Percentiles rank a stretch among this genome's conserved stretches.
Conservation (phyloP, 2,888 invertebrate genomes). For the Pogonocherus hispidulus region DNA sequence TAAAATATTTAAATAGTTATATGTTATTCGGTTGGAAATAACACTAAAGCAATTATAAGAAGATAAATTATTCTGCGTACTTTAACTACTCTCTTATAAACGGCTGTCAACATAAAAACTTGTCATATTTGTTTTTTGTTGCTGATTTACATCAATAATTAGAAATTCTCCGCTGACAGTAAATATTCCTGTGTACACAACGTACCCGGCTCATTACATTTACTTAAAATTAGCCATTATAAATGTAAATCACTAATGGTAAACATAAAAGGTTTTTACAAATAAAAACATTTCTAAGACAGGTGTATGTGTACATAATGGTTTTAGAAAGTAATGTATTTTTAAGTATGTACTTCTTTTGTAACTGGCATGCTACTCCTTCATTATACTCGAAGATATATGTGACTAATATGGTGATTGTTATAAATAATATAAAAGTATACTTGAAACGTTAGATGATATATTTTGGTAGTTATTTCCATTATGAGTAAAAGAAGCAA, state of each 20-base stretch:
- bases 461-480: too few relatives aligned
- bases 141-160: constrained; percentile 6
- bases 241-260: constrained; percentile 6
- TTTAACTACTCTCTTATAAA: constrained; percentile 4
- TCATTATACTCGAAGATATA: neutral
- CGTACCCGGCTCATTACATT: constrained; percentile 1
- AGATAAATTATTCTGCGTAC: constrained; percentile 2
- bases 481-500: too few relatives aligned
- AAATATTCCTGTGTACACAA: constrained; percentile 6
- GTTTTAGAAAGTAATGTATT: constrained; percentile 5
- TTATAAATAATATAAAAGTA: neutral
- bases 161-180: constrained; percentile 6
- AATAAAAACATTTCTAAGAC: constrained; percentile 2
- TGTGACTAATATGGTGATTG: neutral
- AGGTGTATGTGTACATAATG: constrained; percentile 1
- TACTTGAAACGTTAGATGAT: neutral
- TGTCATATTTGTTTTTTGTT: constrained; percentile 6
- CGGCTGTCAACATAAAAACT: constrained; percentile 4
- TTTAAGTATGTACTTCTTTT: neutral
- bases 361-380: neutral
- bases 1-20: neutral
- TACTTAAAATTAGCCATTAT: constrained; percentile 1
- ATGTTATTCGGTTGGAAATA: neutral
- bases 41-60: constrained; percentile 4
- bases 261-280: constrained; percentile 4